Evolutionary conservation across 2,797 vertebrate genomes (phyloP).

Genomic region (Phoeniculus purpureus): DNA sequence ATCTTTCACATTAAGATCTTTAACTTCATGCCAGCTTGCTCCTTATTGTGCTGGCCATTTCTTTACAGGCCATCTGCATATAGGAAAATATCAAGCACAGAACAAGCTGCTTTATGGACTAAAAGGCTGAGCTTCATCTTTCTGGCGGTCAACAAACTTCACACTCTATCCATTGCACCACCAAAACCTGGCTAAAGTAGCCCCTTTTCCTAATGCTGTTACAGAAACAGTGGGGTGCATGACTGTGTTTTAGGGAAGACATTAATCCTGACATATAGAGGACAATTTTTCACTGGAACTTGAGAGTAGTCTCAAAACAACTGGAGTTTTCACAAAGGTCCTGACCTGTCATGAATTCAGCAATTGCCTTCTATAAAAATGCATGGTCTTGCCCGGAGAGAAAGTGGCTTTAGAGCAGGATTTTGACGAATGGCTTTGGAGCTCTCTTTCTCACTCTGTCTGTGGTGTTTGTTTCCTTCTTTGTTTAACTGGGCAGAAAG

Average conservation of each 20-base stretch:
- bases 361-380: neutral
- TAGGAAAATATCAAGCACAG: neutral
- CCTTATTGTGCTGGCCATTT: neutral
- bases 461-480: neutral
- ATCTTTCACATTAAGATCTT: neutral
- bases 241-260: neutral
- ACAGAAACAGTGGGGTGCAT: neutral
- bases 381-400: neutral
- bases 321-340: neutral
- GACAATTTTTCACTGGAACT: neutral
- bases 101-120: neutral
- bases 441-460: neutral
- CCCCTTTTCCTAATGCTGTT: neutral
- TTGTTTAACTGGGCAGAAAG: neutral
- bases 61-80: neutral
- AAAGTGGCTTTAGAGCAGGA: neutral
- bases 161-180: neutral
- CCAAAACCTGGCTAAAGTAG: neutral
- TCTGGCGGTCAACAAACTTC: neutral
- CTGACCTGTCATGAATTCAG: neutral
- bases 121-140: neutral
- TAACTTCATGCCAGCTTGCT: conserved; percentile 4
- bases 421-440: neutral
- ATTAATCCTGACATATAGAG: neutral
- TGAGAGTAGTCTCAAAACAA: neutral